Evolutionary conservation across 2,888 invertebrate species (phyloP).

Genomic region (Adineta ricciae): DNA sequence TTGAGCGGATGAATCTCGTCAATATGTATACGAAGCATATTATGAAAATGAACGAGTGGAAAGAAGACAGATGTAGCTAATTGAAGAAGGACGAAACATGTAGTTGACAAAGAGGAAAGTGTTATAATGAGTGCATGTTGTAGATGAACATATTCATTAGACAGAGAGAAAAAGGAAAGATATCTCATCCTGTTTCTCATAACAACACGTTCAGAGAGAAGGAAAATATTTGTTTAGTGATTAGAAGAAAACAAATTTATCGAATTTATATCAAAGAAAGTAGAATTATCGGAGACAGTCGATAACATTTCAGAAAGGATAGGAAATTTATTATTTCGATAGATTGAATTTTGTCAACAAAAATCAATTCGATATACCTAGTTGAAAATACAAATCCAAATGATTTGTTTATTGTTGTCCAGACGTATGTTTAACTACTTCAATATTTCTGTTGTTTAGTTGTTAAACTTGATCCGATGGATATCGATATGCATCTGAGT

Average conservation of each 20-base stretch:
- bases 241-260: background rate
- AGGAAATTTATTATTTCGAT: too few relatives aligned
- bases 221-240: background rate
- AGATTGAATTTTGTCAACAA: too few relatives aligned
- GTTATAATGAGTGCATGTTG: background rate
- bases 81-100: background rate
- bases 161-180: background rate
- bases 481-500: slow-evolving; percentile 63
- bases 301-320: too few relatives aligned
- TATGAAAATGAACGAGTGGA: background rate
- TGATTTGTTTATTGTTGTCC: too few relatives aligned
- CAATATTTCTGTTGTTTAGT: slow-evolving; percentile 52
- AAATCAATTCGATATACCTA: too few relatives aligned
- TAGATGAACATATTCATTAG: background rate
- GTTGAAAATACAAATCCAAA: too few relatives aligned
- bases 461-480: slow-evolving; percentile 62
- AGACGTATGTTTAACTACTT: too few relatives aligned
- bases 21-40: background rate
- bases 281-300: too few relatives aligned
- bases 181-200: background rate
- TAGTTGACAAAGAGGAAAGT: background rate
- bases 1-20: background rate
- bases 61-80: background rate
- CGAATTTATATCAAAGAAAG: too few relatives aligned
- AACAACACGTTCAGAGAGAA: background rate